Evolutionary conservation across 2,888 invertebrate species (phyloP).

Genomic region (Apamea anceps): DNA sequence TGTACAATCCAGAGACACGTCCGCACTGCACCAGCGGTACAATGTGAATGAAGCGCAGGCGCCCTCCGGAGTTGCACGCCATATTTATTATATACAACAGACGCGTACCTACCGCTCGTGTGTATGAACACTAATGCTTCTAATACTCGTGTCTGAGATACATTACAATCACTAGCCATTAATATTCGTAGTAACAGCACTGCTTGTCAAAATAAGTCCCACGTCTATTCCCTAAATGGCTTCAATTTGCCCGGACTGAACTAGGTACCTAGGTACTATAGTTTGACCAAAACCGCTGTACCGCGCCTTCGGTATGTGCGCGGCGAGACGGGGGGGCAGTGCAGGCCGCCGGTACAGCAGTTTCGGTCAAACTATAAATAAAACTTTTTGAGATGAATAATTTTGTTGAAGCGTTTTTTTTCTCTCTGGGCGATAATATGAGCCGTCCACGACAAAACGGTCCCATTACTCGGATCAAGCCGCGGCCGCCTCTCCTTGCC

Average conservation of each 20-base stretch:
- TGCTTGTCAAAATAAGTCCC: neutral
- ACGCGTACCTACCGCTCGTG: neutral
- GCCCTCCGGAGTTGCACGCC: too few species aligned
- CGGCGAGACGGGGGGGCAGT: too few species aligned
- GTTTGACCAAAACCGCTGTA: too few species aligned
- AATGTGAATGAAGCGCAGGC: too few species aligned
- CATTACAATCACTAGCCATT: neutral
- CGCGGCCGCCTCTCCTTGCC: slow-evolving; percentile 15
- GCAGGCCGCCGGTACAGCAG: too few species aligned
- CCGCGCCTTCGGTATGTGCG: too few species aligned
- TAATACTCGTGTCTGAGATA: neutral
- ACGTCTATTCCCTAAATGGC: neutral
- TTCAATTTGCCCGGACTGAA: neutral
- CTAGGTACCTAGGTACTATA: neutral
- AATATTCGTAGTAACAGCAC: neutral
- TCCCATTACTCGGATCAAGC: slow-evolving; percentile 24
- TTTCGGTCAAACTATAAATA: too few species aligned
- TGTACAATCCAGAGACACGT: too few species aligned
- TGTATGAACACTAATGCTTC: neutral
- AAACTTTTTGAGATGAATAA: neutral
- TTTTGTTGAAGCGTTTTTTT: neutral
- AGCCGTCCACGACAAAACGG: slow-evolving; percentile 8
- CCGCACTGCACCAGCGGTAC: too few species aligned
- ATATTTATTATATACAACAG: too few species aligned
- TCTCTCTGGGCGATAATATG: slow-evolving; percentile 58